A percentile compares a stretch with the other conserved stretches of the same genome.
Evolutionary conservation across 2,797 vertebrate genomes (phyloP).

Genomic region (Pipistrellus pygmaeus): DNA sequence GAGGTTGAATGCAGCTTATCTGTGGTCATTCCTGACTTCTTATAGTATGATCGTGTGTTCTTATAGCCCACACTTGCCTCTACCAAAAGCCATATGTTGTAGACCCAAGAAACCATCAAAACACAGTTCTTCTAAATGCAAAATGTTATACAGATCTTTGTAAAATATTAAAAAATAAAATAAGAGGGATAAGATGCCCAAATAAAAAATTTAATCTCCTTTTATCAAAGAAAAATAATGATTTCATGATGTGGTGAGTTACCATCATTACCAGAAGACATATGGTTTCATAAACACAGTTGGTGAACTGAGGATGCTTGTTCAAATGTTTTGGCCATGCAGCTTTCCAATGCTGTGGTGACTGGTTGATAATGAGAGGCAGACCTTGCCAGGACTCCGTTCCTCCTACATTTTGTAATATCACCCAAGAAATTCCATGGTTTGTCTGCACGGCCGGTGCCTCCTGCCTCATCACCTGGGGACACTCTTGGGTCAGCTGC

Average conservation of each 20-base stretch:
- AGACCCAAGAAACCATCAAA: slow-evolving; percentile 74
- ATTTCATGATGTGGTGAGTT: slow-evolving; percentile 84
- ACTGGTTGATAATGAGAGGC: slow-evolving; percentile 82
- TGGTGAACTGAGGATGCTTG: slow-evolving; percentile 76
- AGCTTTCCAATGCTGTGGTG: slow-evolving; percentile 76
- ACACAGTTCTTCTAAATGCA: slow-evolving; percentile 60
- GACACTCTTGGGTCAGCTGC: neutral
- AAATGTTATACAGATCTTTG: slow-evolving; percentile 54
- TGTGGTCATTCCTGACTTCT: neutral
- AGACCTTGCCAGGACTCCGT: slow-evolving; percentile 66
- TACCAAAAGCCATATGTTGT: slow-evolving; percentile 34
- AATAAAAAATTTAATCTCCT: slow-evolving; percentile 68
- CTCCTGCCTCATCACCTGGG: neutral
- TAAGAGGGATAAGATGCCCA: slow-evolving; percentile 71
- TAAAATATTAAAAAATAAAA: slow-evolving; percentile 70
- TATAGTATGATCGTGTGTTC: slow-evolving; percentile 2
- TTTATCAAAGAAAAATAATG: slow-evolving; percentile 86
- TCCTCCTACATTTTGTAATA: slow-evolving; percentile 41
- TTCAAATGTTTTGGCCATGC: slow-evolving; percentile 78
- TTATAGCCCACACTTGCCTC: slow-evolving; percentile 51
- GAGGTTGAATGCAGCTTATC: neutral
- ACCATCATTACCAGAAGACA: slow-evolving; percentile 82
- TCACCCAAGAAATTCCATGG: neutral
- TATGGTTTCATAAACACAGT: slow-evolving; percentile 84
- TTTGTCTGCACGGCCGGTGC: neutral